These are phyloP conservation scores for Urocynchramus pylzowi DNA, from an alignment of 2,113 vertebrate species.

Conservation along the genomic window DNA sequence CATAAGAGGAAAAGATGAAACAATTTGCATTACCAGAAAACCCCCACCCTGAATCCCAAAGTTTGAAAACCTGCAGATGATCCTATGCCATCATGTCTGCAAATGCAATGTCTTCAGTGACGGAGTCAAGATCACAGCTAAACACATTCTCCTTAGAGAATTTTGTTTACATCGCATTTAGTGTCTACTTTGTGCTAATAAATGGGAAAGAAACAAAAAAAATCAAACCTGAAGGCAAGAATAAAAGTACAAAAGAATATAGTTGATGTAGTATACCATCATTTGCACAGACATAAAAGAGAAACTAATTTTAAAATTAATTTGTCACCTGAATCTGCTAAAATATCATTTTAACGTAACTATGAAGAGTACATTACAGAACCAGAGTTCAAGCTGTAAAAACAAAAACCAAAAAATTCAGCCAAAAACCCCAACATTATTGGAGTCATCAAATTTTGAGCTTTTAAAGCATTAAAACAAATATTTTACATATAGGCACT, in stretches of 20 bases:
- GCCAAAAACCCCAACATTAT: not conserved
- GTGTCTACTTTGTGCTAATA: not conserved
- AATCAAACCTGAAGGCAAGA: not conserved
- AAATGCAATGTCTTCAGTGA: not conserved
- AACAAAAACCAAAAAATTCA: not conserved
- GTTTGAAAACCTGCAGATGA: not conserved
- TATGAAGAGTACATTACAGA: not conserved
- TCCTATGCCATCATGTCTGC: not conserved
- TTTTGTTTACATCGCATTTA: not conserved
- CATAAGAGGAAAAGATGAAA: not conserved
- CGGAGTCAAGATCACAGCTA: not conserved
- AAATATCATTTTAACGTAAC: not conserved
- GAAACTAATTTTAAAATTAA: not conserved
- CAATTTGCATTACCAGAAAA: not conserved
- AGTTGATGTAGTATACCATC: not conserved
- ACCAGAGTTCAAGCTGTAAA: not conserved
- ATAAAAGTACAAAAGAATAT: not conserved
- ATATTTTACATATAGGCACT: not conserved
- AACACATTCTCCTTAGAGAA: not conserved
- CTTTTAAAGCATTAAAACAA: not conserved
- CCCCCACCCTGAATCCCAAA: not conserved
- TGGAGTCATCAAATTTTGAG: accelerated
- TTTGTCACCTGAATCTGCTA: not conserved
- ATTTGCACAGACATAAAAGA: not conserved
- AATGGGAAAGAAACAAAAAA: not conserved